phyloP scores from a whole-genome alignment of 2,888 invertebrate genomes.

The Iphiclides podalirius region DNA sequence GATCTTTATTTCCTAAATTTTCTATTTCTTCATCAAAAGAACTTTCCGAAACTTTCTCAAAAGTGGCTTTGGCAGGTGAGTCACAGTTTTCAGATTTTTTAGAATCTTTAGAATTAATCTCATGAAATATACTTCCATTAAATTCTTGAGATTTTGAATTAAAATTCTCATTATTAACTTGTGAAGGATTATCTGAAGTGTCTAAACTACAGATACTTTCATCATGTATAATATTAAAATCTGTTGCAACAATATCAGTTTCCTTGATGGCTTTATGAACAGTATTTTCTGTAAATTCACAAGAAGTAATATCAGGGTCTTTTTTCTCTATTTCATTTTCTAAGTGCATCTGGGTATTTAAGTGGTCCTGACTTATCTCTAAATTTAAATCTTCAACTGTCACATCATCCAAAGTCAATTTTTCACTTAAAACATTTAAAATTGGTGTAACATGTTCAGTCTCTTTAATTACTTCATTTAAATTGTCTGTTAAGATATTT shows the following conservation, averaged over 20 bases:
- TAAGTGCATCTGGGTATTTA: conserved; percentile 5
- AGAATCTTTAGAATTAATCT: conserved; percentile 40
- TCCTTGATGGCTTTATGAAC: conserved; percentile 14
- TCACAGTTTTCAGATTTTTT: too few relatives aligned
- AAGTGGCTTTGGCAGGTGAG: neutral
- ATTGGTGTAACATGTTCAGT: conserved; percentile 12
- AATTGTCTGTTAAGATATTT: conserved; percentile 13
- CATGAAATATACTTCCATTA: conserved; percentile 47
- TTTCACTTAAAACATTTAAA: conserved; percentile 14
- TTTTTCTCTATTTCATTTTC: conserved; percentile 8
- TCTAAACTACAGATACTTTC: conserved; percentile 2
- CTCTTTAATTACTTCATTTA: conserved; percentile 20
- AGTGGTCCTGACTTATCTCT: conserved; percentile 18
- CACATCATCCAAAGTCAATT: conserved; percentile 20
- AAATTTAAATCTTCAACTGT: conserved; percentile 24
- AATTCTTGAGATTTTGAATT: conserved; percentile 2
- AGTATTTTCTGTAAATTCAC: conserved; percentile 9
- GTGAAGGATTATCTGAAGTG: conserved; percentile 19
- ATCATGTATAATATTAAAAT: conserved; percentile 17
- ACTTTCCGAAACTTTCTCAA: conserved; percentile 1
- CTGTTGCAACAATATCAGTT: conserved; percentile 18
- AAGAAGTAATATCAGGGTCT: conserved; percentile 4
- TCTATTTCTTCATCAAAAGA: conserved; percentile 1
- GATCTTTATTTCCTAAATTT: conserved; percentile 24
- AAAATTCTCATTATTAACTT: conserved; percentile 52